Conservation (phyloP, 2,797 vertebrate genomes). For the Liparis tanakae region DNA sequence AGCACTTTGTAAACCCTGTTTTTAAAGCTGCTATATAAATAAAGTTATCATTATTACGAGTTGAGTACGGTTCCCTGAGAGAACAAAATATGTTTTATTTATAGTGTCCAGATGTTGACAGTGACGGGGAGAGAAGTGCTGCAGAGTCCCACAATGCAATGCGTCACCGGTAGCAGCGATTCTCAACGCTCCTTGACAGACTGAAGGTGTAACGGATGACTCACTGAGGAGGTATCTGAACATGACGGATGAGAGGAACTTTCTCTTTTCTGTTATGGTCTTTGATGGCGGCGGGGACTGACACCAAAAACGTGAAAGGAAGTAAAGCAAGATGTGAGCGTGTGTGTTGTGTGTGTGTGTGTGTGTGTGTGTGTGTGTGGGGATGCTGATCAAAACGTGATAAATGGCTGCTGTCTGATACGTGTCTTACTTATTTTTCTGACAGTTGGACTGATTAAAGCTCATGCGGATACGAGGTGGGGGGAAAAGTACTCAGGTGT, state of each 20-base stretch:
- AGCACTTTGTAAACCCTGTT: too few relatives aligned
- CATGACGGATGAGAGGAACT: slow-evolving; percentile 48
- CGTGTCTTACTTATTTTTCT: slow-evolving; percentile 23
- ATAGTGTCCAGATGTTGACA: slow-evolving; percentile 42
- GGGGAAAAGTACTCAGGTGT: background rate
- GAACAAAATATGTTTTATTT: slow-evolving; percentile 46
- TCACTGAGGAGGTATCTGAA: slow-evolving; percentile 47
- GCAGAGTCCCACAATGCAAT: slow-evolving; percentile 38
- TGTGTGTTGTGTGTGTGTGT: background rate
- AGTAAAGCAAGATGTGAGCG: background rate
- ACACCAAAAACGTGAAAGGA: background rate
- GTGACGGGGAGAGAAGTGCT: slow-evolving; percentile 26
- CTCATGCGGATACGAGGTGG: slow-evolving; percentile 8
- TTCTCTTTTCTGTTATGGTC: slow-evolving; percentile 24
- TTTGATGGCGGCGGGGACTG: slow-evolving; percentile 7
- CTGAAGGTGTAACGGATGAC: slow-evolving; percentile 54
- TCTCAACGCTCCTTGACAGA: slow-evolving; percentile 48
- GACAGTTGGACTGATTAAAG: slow-evolving; percentile 6
- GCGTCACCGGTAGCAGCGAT: slow-evolving; percentile 23
- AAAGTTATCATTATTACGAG: background rate
- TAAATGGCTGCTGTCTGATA: slow-evolving; percentile 27
- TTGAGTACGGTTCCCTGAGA: slow-evolving; percentile 21
- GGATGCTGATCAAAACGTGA: slow-evolving; percentile 10
- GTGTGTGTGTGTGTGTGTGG: background rate
- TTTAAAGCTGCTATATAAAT: too few relatives aligned